Evolutionary conservation across 2,113 vertebrate species (phyloP).

Genomic region (Cynoglossus semilaevis): DNA sequence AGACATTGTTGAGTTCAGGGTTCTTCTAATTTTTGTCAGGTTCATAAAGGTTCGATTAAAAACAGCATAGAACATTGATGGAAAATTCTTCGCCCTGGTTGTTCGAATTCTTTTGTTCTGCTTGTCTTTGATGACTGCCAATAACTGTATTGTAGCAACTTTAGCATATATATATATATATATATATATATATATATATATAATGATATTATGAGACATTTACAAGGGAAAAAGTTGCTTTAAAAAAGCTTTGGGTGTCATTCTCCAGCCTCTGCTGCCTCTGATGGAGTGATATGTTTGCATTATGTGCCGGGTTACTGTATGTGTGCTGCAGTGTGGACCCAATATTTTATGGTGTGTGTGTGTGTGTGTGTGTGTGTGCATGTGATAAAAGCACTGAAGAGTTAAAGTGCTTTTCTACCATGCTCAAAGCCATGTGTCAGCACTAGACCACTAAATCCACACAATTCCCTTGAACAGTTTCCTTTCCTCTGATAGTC

Average conservation of each 20-base stretch:
- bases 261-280: not conserved
- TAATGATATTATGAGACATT: not conserved
- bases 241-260: constrained; percentile 7
- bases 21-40: no score
- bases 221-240: not conserved
- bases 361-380: constrained; percentile 69
- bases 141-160: no score
- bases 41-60: no score
- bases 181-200: not conserved
- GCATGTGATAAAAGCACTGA: constrained; percentile 70
- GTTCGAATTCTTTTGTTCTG: no score
- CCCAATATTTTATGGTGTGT: constrained; percentile 69
- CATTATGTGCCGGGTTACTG: constrained; percentile 1
- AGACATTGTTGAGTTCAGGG: no score
- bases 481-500: constrained; percentile 73
- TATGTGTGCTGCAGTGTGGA: constrained; percentile 24
- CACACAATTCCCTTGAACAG: constrained; percentile 71
- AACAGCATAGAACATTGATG: no score
- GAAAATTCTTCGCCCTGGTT: no score
- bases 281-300: constrained; percentile 8
- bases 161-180: no score
- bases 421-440: constrained; percentile 74
- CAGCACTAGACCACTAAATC: constrained; percentile 76
- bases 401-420: constrained; percentile 77
- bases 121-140: no score